Evolutionary conservation across 2,113 vertebrate genomes (phyloP), one percentile per base, ranked within the genome.

Genomic region (Lepidothrix coronata): DNA sequence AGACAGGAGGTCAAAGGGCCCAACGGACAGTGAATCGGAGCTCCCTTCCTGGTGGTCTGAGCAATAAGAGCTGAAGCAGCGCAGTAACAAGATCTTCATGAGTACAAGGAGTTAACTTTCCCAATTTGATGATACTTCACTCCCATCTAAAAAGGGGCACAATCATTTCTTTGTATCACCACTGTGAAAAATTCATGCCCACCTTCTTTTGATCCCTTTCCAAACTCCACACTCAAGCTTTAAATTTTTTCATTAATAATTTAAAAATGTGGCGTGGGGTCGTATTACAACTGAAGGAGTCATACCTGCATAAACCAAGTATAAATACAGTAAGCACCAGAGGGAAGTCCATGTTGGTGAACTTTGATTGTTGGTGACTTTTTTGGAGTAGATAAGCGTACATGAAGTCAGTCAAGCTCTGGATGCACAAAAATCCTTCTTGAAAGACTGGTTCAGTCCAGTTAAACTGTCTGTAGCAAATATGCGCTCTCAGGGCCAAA

Each of bases 231-330:
- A 49, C 20, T 67, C 28, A 27, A 88, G 65, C 16, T 65, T 41
- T 39, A 33, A 24, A 5, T 33, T 67, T 77, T 74, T 28, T 52
- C 12, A 37, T 35, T 59, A 67, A 55, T 43, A 58, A n/a, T n/a
- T 78, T 4, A 31, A 37, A 62, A 63, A n/a, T 17, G 7, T 35
- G 8, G 4, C 0, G 0, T 18, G 17, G 1, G 7, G 5, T 6
- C 2, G 0, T 6, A 19, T 70, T 52, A n/a, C 11, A 28, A 54
- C 9, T 74, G 22, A 61, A 91, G 15, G 16, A 57, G 43, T 54
- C 12, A 63, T 19, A 46, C 12, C 77, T 85, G 22, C 31, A 39
- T 49, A 82, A 72, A 75, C 13, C 7, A 39, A 33, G 6, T 49
- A 76, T 3, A 72, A 80, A 68, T 61, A 48, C 11, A 71, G 9